These are phyloP conservation scores for Desmophyllum pertusum DNA, from an alignment of 92 coral and sea anemone species.

Conservation along the genomic window DNA sequence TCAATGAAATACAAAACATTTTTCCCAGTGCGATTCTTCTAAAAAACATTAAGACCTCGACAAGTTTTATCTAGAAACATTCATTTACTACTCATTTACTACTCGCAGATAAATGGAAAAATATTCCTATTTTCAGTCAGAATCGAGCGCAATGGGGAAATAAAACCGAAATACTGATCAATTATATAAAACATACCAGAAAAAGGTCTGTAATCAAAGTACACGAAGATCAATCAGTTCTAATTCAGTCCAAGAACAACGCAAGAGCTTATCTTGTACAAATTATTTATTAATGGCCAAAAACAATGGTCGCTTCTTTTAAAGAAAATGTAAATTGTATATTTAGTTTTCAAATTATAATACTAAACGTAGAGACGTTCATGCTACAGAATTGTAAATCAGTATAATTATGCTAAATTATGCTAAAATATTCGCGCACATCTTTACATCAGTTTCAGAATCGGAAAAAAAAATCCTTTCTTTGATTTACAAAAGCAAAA, in stretches of 20 bases:
- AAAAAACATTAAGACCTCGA: background rate
- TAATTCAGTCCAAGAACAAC: background rate
- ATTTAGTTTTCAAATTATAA: background rate
- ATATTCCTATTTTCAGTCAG: background rate
- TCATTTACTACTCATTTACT: background rate
- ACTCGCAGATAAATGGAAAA: no score
- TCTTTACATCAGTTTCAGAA: background rate
- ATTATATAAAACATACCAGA: background rate
- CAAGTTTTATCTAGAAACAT: background rate
- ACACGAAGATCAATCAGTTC: background rate
- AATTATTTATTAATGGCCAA: slow-evolving; percentile 19
- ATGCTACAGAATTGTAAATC: background rate
- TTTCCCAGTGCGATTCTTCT: background rate
- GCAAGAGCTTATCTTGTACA: background rate
- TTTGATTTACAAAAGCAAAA: background rate
- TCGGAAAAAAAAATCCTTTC: background rate
- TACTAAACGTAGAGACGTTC: background rate
- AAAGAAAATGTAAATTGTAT: background rate
- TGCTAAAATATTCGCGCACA: background rate
- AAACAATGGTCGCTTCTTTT: background rate
- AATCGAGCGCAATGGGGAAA: background rate
- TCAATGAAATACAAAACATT: no score
- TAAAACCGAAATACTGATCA: background rate
- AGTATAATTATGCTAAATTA: no score
- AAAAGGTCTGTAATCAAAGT: background rate